Evolutionary conservation across 2,113 vertebrate species (phyloP), one percentile per base, ranked within the genome.

Genomic region (Trinectes maculatus): DNA sequence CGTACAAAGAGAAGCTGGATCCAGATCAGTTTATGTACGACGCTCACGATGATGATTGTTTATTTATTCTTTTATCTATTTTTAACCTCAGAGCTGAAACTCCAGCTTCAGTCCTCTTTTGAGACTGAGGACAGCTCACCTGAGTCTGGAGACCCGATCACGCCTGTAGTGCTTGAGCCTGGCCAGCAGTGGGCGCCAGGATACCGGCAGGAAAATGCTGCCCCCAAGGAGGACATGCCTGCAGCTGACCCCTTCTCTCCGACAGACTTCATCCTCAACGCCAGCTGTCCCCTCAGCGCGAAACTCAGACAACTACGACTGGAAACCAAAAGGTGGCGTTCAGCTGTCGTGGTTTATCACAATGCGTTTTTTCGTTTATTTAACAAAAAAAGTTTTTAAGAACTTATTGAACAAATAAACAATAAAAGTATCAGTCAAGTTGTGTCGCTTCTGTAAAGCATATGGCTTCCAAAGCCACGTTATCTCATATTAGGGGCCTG

Each of bases 321-420:
- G 0, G 93, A 96, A 69, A 95, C 95, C 0, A 77, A 58, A 56
- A 91, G 94, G 96, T 97, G 84, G 11, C 8, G 4, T 58, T 64
- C 0, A 19, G 22, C 9, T 42, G 2, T 40, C 33, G 9, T 40
- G n/a, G 10, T 44, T 31, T 10, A 33, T 42, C 0, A 21, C 6
- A 1, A 13, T 19, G 15, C 29, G 40, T 1, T 19, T 22, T 8
- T n/a, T 1, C 1, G 1, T 57, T 25, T 44, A 3, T n/a, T 34
- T 18, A 5, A n/a, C n/a, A n/a, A n/a, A n/a, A n/a, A n/a, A n/a
- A n/a, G n/a, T n/a, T n/a, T n/a, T n/a, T n/a, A n/a, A n/a, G n/a
- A n/a, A n/a, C n/a, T n/a, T 5, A 19, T 36, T 21, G 1, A 44
- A 31, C 21, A 55, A 19, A 22, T 9, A 29, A 18, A 6, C 5